A percentile compares a stretch with the other conserved stretches of the same genome.
Evolutionary conservation across 1,140 invertebrate species (phyloP).

Genomic region (Pseudomyrmex cubaensis): DNA sequence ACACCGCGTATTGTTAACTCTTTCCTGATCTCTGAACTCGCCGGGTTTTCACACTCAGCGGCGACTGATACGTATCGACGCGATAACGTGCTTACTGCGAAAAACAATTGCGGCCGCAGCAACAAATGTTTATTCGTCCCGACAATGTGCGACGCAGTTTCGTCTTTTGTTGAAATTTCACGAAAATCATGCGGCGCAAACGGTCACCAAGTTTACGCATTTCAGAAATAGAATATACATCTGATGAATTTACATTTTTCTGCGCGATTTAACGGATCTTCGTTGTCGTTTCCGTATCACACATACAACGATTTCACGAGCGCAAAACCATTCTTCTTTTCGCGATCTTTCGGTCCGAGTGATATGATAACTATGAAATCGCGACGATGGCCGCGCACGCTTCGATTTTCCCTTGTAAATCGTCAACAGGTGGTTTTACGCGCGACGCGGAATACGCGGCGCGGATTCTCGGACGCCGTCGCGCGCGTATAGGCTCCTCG

Average conservation of each 20-base stretch:
- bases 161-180: neutral
- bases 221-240: no score
- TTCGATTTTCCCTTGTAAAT: slow-evolving; percentile 79
- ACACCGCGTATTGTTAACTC: slow-evolving; percentile 62
- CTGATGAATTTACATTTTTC: neutral
- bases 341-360: neutral
- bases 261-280: neutral
- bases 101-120: slow-evolving; percentile 47
- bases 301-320: no score
- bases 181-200: neutral
- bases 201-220: neutral
- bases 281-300: neutral
- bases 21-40: slow-evolving; percentile 62
- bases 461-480: slow-evolving; percentile 6
- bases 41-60: slow-evolving; percentile 5
- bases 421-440: slow-evolving; percentile 81
- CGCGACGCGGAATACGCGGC: slow-evolving; percentile 49
- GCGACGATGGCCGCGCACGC: slow-evolving; percentile 43
- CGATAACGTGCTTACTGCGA: slow-evolving; percentile 45
- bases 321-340: neutral
- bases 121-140: neutral
- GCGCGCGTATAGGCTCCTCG: neutral
- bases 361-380: slow-evolving; percentile 10
- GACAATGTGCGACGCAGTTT: neutral
- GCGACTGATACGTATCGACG: slow-evolving; percentile 3